Conservation (phyloP, 2,888 invertebrate genomes). For the Lithophane semibrunnea region DNA sequence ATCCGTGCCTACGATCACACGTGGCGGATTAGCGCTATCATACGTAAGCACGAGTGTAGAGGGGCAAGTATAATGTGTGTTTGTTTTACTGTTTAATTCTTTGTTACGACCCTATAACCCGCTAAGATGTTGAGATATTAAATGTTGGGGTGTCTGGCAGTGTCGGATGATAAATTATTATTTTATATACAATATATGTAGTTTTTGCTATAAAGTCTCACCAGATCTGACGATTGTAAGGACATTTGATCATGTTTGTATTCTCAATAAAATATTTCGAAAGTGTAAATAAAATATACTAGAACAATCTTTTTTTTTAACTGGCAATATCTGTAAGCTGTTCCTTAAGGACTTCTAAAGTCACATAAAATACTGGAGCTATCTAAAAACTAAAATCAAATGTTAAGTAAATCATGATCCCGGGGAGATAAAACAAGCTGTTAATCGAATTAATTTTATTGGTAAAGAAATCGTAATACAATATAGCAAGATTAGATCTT, state of each 20-base stretch:
- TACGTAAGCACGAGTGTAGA: constrained; percentile 39
- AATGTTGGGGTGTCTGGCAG: background rate
- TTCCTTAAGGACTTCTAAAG: background rate
- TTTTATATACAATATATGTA: too few relatives aligned
- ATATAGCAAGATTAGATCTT: constrained; percentile 12
- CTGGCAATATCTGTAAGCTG: too few relatives aligned
- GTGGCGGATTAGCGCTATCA: constrained; percentile 62
- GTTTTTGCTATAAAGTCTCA: background rate
- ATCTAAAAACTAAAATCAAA: background rate
- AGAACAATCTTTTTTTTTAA: too few relatives aligned
- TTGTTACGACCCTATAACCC: constrained; percentile 31
- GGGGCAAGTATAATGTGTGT: constrained; percentile 38
- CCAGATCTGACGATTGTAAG: background rate
- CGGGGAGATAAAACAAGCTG: background rate
- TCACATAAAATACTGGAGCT: background rate
- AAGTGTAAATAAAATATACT: too few relatives aligned
- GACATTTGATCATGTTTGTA: background rate
- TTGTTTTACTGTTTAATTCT: constrained; percentile 58
- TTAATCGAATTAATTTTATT: background rate
- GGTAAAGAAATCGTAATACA: background rate
- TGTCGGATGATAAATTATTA: too few relatives aligned
- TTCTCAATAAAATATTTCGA: background rate
- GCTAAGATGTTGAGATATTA: constrained; percentile 30
- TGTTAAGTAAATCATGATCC: too few relatives aligned
- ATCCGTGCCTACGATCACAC: constrained; percentile 56